Evolutionary conservation across 2,797 vertebrate species (phyloP).

Genomic region (Notolabrus celidotus): DNA sequence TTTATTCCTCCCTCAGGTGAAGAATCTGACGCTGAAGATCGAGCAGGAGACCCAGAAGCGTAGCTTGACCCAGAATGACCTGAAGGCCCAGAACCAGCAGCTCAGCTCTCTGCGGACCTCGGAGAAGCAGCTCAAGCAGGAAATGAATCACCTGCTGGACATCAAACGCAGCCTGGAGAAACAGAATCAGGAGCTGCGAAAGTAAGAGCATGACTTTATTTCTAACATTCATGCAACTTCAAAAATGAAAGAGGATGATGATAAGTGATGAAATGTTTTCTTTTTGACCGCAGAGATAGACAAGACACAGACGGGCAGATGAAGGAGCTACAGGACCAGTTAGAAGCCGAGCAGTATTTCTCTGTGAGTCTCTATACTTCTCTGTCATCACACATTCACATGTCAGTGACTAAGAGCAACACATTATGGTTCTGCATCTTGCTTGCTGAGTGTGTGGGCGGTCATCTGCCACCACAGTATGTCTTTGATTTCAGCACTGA

Average conservation of each 20-base stretch:
- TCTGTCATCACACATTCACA: constrained; percentile 1
- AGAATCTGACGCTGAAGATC: constrained; percentile 94
- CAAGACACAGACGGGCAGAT: constrained; percentile 98
- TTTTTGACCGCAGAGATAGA: constrained; percentile 87
- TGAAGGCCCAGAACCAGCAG: constrained; percentile 97
- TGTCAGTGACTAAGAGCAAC: neutral
- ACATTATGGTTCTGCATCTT: neutral
- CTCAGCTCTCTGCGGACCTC: constrained; percentile 92
- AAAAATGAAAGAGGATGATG: neutral
- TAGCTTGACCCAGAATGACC: constrained; percentile 94
- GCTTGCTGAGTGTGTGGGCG: constrained; percentile 7
- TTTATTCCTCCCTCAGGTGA: constrained; percentile 85
- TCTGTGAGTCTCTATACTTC: constrained; percentile 85
- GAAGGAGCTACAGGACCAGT: constrained; percentile 98
- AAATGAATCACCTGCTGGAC: constrained; percentile 96
- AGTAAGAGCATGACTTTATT: constrained; percentile 77
- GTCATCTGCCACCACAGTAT: neutral
- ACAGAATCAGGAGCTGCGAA: constrained; percentile 96
- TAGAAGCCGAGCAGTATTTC: constrained; percentile 99
- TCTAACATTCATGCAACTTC: neutral
- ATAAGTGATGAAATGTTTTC: neutral
- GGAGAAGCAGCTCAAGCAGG: constrained; percentile 97
- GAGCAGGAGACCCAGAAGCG: constrained; percentile 98
- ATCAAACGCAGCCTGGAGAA: constrained; percentile 96
- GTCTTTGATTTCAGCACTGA: neutral